Evolutionary conservation across 1,140 invertebrate genomes (phyloP), one percentile per base, ranked within the genome.

Genomic region (Zaprionus lachaisei): DNA sequence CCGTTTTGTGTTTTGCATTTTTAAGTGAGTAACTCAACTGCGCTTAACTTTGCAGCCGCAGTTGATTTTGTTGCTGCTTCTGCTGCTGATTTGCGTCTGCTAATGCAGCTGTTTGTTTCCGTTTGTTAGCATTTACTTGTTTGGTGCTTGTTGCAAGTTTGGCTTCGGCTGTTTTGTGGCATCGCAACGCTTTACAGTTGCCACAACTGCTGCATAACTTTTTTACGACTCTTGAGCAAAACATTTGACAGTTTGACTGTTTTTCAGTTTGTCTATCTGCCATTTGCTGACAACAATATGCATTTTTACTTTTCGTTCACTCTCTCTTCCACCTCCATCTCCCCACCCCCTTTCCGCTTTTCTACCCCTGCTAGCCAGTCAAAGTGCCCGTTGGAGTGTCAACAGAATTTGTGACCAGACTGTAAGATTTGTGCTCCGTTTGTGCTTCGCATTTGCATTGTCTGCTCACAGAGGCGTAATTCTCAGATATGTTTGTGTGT

Each of bases 41-140:
- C 66, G 69, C 64, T 74, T 66, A 81, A 89, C 84, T 89, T 81
- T 90, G 71, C 82, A 62, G 38, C 5, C 49, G 5, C 49, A 14
- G 47, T 60, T 54, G 54, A 34, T 56, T 31, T 63, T 83, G 65
- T 61, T 41, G 51, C 22, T 61, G 63, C 57, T 73, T 70, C 73
- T 80, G 80, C 61, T 79, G 84, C 84, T 89, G 85, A 89, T 89
- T 89, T 89, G 81, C 65, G 79, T 75, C 72, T 81, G 79, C 84
- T 89, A 89, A 89, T 89, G 84, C 85, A 89, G 85, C 84, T 90
- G 85, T 90, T 89, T 89, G 85, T 90, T 89, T 89, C 81, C 84
- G 85, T 90, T 84, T 82, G 84, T 90, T 81, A 85, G 73, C 73
- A 69, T 73, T 82, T 78, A 66, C 72, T 80, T 84, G 77, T 80